These are phyloP conservation scores for Papilio dardanus DNA, from an alignment of 1,140 invertebrate species.

Conservation along the genomic window DNA sequence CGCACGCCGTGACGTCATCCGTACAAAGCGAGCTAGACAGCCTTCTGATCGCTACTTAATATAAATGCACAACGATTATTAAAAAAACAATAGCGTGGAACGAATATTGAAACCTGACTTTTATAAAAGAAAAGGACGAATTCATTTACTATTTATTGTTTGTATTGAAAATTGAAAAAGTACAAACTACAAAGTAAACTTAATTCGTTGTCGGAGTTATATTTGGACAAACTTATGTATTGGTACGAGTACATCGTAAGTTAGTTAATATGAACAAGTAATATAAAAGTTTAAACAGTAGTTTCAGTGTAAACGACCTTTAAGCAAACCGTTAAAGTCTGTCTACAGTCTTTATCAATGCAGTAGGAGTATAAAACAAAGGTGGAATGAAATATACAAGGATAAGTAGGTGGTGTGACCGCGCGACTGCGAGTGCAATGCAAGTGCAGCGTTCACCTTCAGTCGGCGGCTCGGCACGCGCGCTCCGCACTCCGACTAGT, in stretches of 20 bases:
- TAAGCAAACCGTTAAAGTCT: conserved; percentile 4
- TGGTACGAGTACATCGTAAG: not conserved
- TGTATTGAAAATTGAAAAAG: conserved; percentile 8
- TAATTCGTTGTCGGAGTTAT: not conserved
- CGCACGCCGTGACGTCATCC: conserved; percentile 43
- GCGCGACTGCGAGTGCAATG: conserved; percentile 59
- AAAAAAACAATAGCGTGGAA: conserved; percentile 3
- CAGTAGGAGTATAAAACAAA: conserved; percentile 21
- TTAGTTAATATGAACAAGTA: not conserved
- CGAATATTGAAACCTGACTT: not conserved
- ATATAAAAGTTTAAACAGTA: not conserved
- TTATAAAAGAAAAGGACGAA: not conserved
- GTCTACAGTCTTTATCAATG: conserved; percentile 16
- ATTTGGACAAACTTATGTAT: not conserved
- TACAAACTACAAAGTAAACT: not conserved
- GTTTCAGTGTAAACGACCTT: conserved; percentile 10
- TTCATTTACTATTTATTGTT: not conserved
- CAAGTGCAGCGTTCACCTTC: conserved; percentile 64
- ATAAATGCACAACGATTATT: not conserved
- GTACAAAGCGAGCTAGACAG: conserved; percentile 12
- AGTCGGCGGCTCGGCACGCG: conserved; percentile 62
- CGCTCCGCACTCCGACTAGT: conserved; percentile 60
- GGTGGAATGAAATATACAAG: conserved; percentile 34
- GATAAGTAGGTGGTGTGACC: conserved; percentile 36
- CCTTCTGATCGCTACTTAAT: conserved; percentile 9